phyloP scores from a whole-genome alignment of 2,888 invertebrate genomes.

The Clivina fossor region DNA sequence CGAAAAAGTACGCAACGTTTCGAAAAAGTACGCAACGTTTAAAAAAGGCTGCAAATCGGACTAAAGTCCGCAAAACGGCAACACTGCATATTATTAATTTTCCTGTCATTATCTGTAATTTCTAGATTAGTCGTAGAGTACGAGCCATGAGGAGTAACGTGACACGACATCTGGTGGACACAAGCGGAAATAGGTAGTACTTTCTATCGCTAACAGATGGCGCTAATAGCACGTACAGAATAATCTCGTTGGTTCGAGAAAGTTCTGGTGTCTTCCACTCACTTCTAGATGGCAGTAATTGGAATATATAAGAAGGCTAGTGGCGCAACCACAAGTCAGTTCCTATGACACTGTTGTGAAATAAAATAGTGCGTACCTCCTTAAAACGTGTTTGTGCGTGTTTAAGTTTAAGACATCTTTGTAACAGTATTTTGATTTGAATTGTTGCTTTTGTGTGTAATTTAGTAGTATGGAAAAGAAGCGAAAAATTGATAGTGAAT shows the following conservation, averaged over 20 bases:
- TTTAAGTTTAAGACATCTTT: conserved; percentile 13
- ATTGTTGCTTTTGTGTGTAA: conserved; percentile 35
- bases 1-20: too few relatives aligned
- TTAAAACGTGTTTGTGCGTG: conserved; percentile 19
- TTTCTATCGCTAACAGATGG: conserved; percentile 29
- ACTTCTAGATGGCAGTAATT: too few relatives aligned
- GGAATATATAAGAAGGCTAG: conserved; percentile 30
- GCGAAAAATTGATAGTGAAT: conserved; percentile 34
- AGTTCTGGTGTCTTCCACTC: too few relatives aligned
- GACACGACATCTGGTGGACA: conserved; percentile 16
- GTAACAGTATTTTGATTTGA: conserved; percentile 31
- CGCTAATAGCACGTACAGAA: too few relatives aligned
- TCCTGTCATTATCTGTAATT: too few relatives aligned
- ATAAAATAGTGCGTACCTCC: conserved; percentile 34
- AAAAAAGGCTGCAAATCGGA: too few relatives aligned
- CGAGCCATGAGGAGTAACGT: too few relatives aligned
- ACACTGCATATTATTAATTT: too few relatives aligned
- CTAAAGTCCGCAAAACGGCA: too few relatives aligned
- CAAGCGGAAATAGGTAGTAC: conserved; percentile 27
- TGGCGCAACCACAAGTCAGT: conserved; percentile 26
- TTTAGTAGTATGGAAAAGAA: conserved; percentile 37
- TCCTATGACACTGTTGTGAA: conserved; percentile 36
- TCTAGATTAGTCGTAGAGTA: too few relatives aligned
- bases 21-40: too few relatives aligned
- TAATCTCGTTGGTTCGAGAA: too few relatives aligned